These are phyloP conservation scores for Lymantria dispar DNA, from an alignment of 2,888 invertebrate genomes.

Conservation along the genomic window DNA sequence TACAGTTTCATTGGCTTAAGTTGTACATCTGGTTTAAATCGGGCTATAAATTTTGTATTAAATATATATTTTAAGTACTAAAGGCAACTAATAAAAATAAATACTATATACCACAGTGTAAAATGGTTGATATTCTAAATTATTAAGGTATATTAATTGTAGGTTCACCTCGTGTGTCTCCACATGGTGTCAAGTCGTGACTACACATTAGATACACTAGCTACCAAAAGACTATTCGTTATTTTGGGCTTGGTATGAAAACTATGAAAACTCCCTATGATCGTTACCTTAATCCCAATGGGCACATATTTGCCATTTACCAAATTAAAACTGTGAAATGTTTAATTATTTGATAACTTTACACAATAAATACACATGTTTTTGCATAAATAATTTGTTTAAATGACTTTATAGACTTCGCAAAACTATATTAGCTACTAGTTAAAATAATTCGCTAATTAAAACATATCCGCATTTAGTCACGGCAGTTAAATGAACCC, in stretches of 20 bases:
- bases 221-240: conserved; percentile 14
- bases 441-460: no score
- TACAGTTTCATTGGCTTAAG: no score
- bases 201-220: conserved; percentile 17
- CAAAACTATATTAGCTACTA: no score
- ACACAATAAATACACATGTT: conserved; percentile 4
- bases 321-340: conserved; percentile 36
- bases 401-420: not conserved
- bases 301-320: conserved; percentile 32
- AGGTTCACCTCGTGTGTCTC: conserved; percentile 36
- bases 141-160: not conserved
- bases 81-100: no score
- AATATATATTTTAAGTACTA: no score
- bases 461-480: no score
- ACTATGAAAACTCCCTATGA: conserved; percentile 21
- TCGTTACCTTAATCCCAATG: conserved; percentile 28
- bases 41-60: no score
- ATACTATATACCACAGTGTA: no score
- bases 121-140: no score
- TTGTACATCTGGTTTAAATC: no score
- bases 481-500: no score
- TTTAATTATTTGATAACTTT: conserved; percentile 23
- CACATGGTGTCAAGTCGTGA: conserved; percentile 33
- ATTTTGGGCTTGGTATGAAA: conserved; percentile 34
- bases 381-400: conserved; percentile 2